Percentiles rank a stretch among this genome's conserved stretches.
Conservation (phyloP, 2,113 vertebrate species). For the Oreochromis aureus region DNA sequence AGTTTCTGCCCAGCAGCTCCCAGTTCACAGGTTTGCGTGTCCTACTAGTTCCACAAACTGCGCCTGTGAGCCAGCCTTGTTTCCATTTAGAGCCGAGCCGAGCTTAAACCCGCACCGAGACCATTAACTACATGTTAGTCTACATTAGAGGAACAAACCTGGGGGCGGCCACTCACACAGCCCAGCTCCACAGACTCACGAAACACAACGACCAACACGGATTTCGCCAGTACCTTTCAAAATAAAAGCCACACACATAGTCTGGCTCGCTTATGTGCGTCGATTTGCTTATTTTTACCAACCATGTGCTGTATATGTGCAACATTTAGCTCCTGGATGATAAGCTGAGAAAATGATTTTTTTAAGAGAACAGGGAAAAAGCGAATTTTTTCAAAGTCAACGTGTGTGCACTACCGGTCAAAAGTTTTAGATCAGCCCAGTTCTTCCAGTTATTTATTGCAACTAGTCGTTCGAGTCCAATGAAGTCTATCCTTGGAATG, state of each 20-base stretch:
- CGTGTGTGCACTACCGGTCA: neutral
- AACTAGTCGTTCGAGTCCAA: neutral
- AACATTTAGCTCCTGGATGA: neutral
- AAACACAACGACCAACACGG: neutral
- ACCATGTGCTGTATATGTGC: fast-evolving
- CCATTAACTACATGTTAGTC: neutral
- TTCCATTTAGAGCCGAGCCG: neutral
- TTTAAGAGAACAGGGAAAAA: fast-evolving
- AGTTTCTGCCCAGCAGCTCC: neutral
- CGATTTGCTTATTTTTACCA: too few species aligned
- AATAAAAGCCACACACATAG: neutral
- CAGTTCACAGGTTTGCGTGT: neutral
- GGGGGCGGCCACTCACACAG: neutral
- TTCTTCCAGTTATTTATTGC: neutral
- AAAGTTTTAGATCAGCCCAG: neutral
- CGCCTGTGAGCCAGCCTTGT: fast-evolving
- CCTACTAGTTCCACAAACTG: neutral
- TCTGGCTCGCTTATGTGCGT: fast-evolving
- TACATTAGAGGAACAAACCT: neutral
- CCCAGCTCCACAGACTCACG: neutral
- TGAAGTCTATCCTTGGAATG: neutral
- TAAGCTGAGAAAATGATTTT: neutral
- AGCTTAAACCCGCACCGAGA: neutral
- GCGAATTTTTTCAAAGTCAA: neutral
- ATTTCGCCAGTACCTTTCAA: neutral